phyloP scores from a whole-genome alignment of 2,888 invertebrate species.

The Metallyticus violacea region DNA sequence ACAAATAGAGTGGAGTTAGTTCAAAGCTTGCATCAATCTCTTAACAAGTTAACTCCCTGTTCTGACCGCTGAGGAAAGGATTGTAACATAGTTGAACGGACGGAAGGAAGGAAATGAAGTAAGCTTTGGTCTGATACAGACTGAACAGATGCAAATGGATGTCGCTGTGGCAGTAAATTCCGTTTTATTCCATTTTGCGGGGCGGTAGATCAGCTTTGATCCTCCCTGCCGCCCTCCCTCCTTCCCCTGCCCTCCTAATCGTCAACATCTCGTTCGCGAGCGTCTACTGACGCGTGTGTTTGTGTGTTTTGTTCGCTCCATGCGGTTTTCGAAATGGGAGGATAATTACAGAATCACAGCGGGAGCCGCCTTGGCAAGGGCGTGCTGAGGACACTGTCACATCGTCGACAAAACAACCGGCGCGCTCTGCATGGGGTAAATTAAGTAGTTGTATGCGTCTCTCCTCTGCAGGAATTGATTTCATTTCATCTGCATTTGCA shows the following conservation, averaged over 20 bases:
- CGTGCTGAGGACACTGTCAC: not conserved
- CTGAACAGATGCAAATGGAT: not conserved
- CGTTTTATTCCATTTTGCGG: not conserved
- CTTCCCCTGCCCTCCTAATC: conserved; percentile 12
- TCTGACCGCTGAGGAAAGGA: not conserved
- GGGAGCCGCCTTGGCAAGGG: conserved; percentile 10
- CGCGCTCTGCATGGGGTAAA: not conserved
- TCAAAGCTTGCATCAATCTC: not conserved
- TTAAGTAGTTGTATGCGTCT: not conserved
- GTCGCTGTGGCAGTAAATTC: not conserved
- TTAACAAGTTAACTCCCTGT: not conserved
- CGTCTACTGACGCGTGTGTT: conserved; percentile 19
- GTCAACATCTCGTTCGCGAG: not conserved
- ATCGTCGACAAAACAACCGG: not conserved
- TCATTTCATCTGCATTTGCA: not conserved
- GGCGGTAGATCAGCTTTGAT: not conserved
- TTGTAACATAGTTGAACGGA: not conserved
- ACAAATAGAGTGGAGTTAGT: too few relatives aligned
- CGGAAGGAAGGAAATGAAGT: not conserved
- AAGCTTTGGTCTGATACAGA: not conserved
- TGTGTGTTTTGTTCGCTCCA: conserved; percentile 25
- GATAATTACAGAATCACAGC: conserved; percentile 24
- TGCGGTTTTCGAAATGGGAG: conserved; percentile 24
- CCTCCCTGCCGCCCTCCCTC: not conserved
- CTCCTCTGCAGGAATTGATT: not conserved